Evolutionary conservation across 2,113 vertebrate genomes (phyloP), one percentile per base, ranked within the genome.

Genomic region (Anser cygnoides): DNA sequence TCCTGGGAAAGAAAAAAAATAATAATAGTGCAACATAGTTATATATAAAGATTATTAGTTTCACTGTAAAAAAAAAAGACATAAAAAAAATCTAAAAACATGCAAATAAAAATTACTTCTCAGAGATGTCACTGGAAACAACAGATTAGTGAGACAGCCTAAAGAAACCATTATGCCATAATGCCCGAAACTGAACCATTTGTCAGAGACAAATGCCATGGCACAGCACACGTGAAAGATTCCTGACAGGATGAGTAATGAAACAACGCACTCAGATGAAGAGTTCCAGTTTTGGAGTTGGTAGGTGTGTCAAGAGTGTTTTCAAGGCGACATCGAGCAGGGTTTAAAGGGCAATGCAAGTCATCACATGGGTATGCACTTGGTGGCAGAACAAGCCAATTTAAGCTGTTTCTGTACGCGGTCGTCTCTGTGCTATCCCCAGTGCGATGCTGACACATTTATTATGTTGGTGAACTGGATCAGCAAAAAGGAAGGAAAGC

Each of bases 401-500:
- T 87, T 67, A 65, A 91, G 58, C 70, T 49, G n/a, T 81, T 79
- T 50, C 84, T 11, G 2, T 31, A 59, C 55, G 52, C 2, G 1
- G 73, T 39, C 68, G 28, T 77, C 57, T 39, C 82, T 88, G 79
- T 50, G 90, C 72, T 62, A 41, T 28, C 52, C 54, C 49, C 89
- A 65, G 84, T 29, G 39, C 39, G 77, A 84, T 0, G 6, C 70
- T 87, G 92, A 91, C 87, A 78, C 77, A n/a, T 84, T 90, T 84
- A 74, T 81, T 87, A 22, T 13, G 20, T 1, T 14, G 31, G 75
- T 55, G 73, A 92, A 89, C 61, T 84, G 81, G 80, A 78, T 82
- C 95, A 91, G 92, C 80, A 81, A 72, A 78, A 86, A 5, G 10
- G 87, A 92, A 94, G 91, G 74, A 67, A 88, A 90, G 37, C 41